Base-by-base conservation (phyloP, 1,140 invertebrate genomes). In the Bombus sibiricus region DNA sequence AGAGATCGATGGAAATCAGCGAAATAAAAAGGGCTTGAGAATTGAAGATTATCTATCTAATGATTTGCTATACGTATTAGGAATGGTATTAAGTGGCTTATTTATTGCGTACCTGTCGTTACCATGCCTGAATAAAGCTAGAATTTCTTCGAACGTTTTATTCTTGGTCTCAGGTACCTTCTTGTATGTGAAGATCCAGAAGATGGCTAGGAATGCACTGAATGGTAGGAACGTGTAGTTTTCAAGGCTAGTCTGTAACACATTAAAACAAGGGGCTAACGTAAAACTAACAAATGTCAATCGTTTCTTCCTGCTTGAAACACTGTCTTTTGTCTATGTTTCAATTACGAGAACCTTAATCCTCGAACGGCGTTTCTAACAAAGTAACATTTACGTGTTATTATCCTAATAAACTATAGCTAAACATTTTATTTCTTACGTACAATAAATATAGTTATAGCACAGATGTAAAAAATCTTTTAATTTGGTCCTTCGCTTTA, bases 161-260 rank as follows among this genome's bases (percentile, higher is more conserved):
- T 99, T 99, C 96, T 99, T 99, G 87, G 99, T 99, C 97, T 99
- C 99, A 93, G 99, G 99, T 94, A 99, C 98, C 96, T 98, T 98
- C 96, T 98, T 98, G 96, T 99, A 99, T 74, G 98, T 99, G 96
- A 99, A 99, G 95, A 98, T 97, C 98, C 98, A 99, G 96, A 99
- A 99, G 95, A 99, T 97, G 89, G 98, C 98, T 96, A 99, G 97
- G 95, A 99, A 97, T 94, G 97, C 98, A 96, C 98, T 98, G 96
- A 99, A 99, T 93, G 98, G 98, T 95, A 99, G 97, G 96, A 99
- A 99, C 94, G 98, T 99, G 96, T 99, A 99, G 95, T 98, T 98
- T 94, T 98, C 98, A 94, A 99, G 96, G 87, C 97, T 96, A 95
- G 96, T 96, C 99, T 99, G 96, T 59, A 96, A 96, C 77, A 93